A percentile compares a stretch with the other conserved stretches of the same genome.
phyloP scores from a whole-genome alignment of 2,888 invertebrate species.

The Drosophila recens region DNA sequence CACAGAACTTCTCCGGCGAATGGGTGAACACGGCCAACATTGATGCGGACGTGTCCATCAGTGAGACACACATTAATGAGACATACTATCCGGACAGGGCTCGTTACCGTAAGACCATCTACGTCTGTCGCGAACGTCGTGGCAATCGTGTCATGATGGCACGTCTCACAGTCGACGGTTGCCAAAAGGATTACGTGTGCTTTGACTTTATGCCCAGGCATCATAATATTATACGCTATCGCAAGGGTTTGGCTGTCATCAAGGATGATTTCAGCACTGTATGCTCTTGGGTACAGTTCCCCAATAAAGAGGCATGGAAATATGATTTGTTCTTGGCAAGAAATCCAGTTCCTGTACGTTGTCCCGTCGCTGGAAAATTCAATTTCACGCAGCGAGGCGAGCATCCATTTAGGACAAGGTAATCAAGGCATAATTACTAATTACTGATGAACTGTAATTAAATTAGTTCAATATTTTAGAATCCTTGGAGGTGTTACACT shows the following conservation, averaged over 20 bases:
- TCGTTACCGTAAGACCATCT: conserved; percentile 94
- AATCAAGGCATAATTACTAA: conserved; percentile 8
- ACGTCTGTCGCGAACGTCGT: conserved; percentile 96
- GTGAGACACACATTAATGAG: conserved; percentile 98
- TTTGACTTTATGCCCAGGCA: conserved; percentile 98
- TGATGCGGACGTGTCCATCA: conserved; percentile 96
- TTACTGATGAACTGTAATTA: neutral
- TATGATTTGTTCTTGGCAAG: conserved; percentile 93
- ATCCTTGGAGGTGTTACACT: conserved; percentile 98
- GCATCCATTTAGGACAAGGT: conserved; percentile 93
- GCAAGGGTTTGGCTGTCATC: conserved; percentile 94
- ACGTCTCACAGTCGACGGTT: conserved; percentile 96
- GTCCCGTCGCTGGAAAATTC: conserved; percentile 98
- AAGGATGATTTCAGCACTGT: conserved; percentile 96
- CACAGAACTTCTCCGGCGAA: conserved; percentile 96
- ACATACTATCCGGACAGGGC: conserved; percentile 97
- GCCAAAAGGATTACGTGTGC: conserved; percentile 98
- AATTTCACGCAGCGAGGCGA: conserved; percentile 97
- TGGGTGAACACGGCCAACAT: conserved; percentile 99
- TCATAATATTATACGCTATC: conserved; percentile 97
- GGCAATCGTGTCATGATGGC: conserved; percentile 98
- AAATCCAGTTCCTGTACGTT: conserved; percentile 95
- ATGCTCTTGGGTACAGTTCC: conserved; percentile 97
- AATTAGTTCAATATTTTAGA: conserved; percentile 83
- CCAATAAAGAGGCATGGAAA: conserved; percentile 93